Evolutionary conservation across 2,113 vertebrate genomes (phyloP).

Genomic region (Casuarius casuarius): DNA sequence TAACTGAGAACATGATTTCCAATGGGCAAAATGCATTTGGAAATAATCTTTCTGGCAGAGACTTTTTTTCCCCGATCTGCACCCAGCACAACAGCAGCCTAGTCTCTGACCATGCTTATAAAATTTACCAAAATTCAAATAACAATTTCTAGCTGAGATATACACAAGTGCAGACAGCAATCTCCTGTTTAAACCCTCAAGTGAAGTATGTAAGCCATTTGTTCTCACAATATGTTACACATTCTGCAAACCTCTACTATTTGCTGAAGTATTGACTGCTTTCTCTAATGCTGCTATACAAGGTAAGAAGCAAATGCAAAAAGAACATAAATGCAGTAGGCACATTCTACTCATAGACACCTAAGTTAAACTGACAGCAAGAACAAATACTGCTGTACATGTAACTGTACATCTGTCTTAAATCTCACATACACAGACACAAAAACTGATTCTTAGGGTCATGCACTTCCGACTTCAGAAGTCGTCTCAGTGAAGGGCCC

Average conservation of each 20-base stretch:
- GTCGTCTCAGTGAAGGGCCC: neutral
- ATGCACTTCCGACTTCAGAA: neutral
- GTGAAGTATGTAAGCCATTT: neutral
- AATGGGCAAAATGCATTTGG: neutral
- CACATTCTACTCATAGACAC: neutral
- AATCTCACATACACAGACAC: neutral
- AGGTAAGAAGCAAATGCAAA: neutral
- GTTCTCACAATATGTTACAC: neutral
- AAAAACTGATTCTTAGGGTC: neutral
- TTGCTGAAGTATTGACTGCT: constrained; percentile 1
- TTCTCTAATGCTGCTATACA: neutral
- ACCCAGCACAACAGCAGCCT: neutral
- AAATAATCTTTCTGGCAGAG: neutral
- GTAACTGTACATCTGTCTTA: neutral
- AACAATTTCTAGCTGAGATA: neutral
- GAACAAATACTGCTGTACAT: neutral
- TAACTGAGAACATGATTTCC: neutral
- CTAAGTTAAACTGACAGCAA: neutral
- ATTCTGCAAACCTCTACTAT: neutral
- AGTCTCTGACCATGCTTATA: neutral
- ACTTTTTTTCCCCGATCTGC: neutral
- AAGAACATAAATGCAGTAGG: neutral
- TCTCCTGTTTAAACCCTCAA: neutral
- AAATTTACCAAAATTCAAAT: neutral
- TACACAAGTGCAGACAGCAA: neutral